Base-by-base conservation (phyloP, 1,140 invertebrate genomes). In the Philopotamus ludificatus region DNA sequence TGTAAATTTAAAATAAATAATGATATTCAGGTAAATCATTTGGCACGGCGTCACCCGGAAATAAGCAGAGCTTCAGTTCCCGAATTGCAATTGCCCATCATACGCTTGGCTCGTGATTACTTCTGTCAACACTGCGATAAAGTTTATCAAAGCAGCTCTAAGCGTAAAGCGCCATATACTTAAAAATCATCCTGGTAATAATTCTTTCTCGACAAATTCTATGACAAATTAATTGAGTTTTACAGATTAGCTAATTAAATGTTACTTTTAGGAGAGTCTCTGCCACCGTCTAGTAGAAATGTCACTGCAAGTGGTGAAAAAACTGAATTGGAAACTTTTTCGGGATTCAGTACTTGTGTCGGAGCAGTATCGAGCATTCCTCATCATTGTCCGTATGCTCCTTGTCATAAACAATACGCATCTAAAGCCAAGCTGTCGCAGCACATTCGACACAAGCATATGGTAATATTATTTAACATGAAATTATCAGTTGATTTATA, bases 91-190 rank as follows among this genome's bases (percentile, higher is more conserved):
- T 77, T 91, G 59, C 92, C 92, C 0, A 93, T 94, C 69, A 76
- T 92, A 16, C 84, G 89, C 71, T 86, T 89, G n/a, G 89, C 88
- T 9, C 82, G 86, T 42, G 89, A 92, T 76, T 94, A 91, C 77
- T 92, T 86, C 76, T 94, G 92, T 75, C 88, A 90, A 72, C 91
- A 93, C 74, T 94, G 92, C 75, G 89, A 92, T 58, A 93, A 93
- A 81, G 85, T 91, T 42, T 94, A 94, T 74, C 92, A 92, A 77
- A 92, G 89, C 65, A 92, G 89, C 73, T 89, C 89, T 1, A 93
- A 93, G 74, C 79, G 91, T 51, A 94, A 94, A 78, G 84, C 86
- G n/a, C 10, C 92, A 94, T 74, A 93, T 93, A 65, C 76, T 92
- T 70, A 93, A 93, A 77, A 89, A 89, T 75, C 92, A 94, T 83